These are phyloP conservation scores for Cotesia congregata DNA, from an alignment of 2,888 invertebrate genomes.

Conservation along the genomic window DNA sequence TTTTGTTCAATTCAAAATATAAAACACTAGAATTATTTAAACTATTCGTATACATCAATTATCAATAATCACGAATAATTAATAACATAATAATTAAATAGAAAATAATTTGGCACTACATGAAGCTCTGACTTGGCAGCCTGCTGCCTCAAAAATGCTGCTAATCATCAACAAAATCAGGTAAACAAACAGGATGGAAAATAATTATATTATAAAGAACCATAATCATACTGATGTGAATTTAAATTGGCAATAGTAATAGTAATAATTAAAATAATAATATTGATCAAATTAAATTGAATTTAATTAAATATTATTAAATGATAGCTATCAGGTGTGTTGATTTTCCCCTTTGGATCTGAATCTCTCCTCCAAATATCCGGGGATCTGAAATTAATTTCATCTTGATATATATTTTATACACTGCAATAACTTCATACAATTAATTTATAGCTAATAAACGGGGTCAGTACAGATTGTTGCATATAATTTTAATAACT, in stretches of 20 bases:
- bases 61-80: not conserved
- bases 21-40: not conserved
- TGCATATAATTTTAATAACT: not conserved
- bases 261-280: slow-evolving; percentile 15
- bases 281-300: slow-evolving; percentile 30
- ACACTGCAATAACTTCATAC: not conserved
- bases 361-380: slow-evolving; percentile 75
- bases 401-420: slow-evolving; percentile 30
- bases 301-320: slow-evolving; percentile 11
- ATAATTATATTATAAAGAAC: slow-evolving; percentile 19
- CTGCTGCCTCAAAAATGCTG: slow-evolving; percentile 53
- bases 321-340: slow-evolving; percentile 64
- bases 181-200: slow-evolving; percentile 6
- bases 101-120: slow-evolving; percentile 47
- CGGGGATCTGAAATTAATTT: slow-evolving; percentile 74
- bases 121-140: slow-evolving; percentile 50
- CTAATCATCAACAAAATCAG: slow-evolving; percentile 35
- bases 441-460: not conserved
- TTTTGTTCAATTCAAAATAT: not conserved
- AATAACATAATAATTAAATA: slow-evolving; percentile 13
- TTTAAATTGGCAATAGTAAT: slow-evolving; percentile 6
- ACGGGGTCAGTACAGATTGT: slow-evolving; percentile 7
- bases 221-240: not conserved
- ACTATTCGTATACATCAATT: not conserved
- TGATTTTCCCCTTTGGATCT: slow-evolving; percentile 66